Percentiles rank a stretch among this genome's conserved stretches.
phyloP scores from a whole-genome alignment of 2,113 vertebrate genomes.

The Podocnemis expansa region DNA sequence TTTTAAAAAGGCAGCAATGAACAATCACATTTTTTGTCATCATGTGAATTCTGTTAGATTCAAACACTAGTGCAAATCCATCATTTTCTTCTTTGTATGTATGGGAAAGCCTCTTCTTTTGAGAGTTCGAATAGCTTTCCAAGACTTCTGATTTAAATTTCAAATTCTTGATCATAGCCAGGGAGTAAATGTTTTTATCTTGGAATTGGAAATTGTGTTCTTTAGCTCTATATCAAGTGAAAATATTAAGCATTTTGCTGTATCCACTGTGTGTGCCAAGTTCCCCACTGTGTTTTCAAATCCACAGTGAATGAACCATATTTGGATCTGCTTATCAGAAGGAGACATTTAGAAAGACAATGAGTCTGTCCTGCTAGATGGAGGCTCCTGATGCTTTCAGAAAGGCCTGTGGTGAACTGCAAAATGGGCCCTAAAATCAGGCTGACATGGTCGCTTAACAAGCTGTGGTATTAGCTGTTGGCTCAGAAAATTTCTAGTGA shows the following conservation, averaged over 20 bases:
- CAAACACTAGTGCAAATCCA: slow-evolving; percentile 66
- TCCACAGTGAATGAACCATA: slow-evolving; percentile 83
- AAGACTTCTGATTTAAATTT: slow-evolving; percentile 85
- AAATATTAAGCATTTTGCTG: slow-evolving; percentile 85
- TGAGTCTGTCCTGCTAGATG: slow-evolving; percentile 78
- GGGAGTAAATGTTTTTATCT: slow-evolving; percentile 77
- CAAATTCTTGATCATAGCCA: slow-evolving; percentile 81
- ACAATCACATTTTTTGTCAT: slow-evolving; percentile 68
- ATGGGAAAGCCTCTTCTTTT: slow-evolving; percentile 77
- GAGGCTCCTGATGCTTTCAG: slow-evolving; percentile 81
- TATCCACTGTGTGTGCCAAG: slow-evolving; percentile 77
- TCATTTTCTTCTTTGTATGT: slow-evolving; percentile 78
- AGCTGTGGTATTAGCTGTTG: slow-evolving; percentile 77
- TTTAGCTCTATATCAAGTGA: slow-evolving; percentile 79
- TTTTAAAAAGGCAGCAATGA: neutral
- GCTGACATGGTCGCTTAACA: slow-evolving; percentile 85
- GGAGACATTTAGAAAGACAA: slow-evolving; percentile 87
- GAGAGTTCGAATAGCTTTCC: slow-evolving; percentile 78
- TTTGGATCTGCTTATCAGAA: slow-evolving; percentile 84
- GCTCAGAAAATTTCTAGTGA: slow-evolving; percentile 75
- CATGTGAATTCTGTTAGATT: slow-evolving; percentile 64
- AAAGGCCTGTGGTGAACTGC: slow-evolving; percentile 81
- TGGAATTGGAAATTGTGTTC: slow-evolving; percentile 80
- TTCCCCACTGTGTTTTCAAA: slow-evolving; percentile 83
- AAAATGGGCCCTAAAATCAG: slow-evolving; percentile 85